Conservation (phyloP, 2,113 vertebrate genomes). For the Plecotus auritus region DNA sequence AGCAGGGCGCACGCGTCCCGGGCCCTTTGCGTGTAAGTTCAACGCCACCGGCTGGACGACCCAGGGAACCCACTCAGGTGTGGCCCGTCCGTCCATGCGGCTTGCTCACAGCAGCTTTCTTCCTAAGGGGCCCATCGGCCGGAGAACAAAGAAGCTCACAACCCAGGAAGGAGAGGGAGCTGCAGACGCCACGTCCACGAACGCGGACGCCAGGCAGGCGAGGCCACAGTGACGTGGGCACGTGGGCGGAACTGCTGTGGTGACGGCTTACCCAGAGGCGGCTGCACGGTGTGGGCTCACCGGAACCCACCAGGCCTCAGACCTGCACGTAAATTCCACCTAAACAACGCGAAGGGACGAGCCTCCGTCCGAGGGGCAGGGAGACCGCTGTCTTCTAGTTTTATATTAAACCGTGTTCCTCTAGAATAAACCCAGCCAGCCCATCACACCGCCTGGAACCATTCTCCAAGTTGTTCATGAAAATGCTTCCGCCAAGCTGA, state of each 20-base stretch:
- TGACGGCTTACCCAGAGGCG: neutral
- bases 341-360: neutral
- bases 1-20: rapidly evolving
- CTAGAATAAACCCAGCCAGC: too few species aligned
- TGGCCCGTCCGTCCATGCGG: rapidly evolving
- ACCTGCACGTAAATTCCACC: neutral
- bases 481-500: neutral
- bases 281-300: rapidly evolving
- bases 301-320: rapidly evolving
- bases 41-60: too few species aligned
- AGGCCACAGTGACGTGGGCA: too few species aligned
- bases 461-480: neutral
- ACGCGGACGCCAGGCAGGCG: too few species aligned
- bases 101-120: too few species aligned
- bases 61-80: neutral
- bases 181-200: rapidly evolving
- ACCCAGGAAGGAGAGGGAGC: rapidly evolving
- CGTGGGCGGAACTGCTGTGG: neutral
- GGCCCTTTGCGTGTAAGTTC: neutral
- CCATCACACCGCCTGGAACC: too few species aligned
- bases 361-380: rapidly evolving
- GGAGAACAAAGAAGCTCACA: neutral
- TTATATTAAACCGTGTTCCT: too few species aligned
- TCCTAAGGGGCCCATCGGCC: rapidly evolving
- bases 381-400: neutral